Percentiles rank a stretch among this genome's conserved stretches.
Conservation (phyloP, 2,888 invertebrate genomes). For the Imbricaverruca yamaguchii region DNA sequence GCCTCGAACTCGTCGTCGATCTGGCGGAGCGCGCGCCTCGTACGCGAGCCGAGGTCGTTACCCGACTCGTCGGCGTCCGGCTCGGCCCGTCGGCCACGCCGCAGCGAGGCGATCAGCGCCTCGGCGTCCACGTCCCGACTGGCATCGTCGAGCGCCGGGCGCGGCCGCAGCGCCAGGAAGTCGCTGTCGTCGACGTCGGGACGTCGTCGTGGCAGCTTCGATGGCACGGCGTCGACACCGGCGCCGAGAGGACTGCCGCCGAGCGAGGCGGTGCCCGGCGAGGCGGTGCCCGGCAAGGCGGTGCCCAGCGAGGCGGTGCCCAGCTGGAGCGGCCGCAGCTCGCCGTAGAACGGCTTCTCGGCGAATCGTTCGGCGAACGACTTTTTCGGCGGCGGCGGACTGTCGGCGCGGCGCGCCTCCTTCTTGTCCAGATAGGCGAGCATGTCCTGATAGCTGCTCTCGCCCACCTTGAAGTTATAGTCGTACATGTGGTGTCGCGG, state of each 20-base stretch:
- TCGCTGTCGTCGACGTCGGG: neutral
- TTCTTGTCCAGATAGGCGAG: conserved; percentile 62
- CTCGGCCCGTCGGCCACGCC: neutral
- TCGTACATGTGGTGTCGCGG: conserved; percentile 75
- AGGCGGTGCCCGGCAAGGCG: neutral
- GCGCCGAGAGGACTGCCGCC: neutral
- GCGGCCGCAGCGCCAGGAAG: neutral
- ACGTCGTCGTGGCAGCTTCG: neutral
- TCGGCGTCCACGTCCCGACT: neutral
- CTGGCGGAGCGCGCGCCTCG: neutral
- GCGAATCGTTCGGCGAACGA: conserved; percentile 31
- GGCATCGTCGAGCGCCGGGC: neutral
- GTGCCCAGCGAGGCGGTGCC: neutral
- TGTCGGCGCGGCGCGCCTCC: conserved; percentile 25
- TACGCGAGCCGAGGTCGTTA: neutral
- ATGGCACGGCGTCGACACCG: no score
- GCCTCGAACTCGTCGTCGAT: conserved; percentile 11
- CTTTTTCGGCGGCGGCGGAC: conserved; percentile 32
- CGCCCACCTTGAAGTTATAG: conserved; percentile 74
- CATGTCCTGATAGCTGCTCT: conserved; percentile 70
- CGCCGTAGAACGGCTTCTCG: conserved; percentile 31
- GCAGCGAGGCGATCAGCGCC: neutral
- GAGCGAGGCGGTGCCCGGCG: neutral
- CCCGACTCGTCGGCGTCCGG: neutral
- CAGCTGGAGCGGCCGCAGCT: neutral